Percentiles rank a stretch among this genome's conserved stretches.
Evolutionary conservation across 2,888 invertebrate genomes (phyloP).

Genomic region (Hydroisotoma schaefferi): DNA sequence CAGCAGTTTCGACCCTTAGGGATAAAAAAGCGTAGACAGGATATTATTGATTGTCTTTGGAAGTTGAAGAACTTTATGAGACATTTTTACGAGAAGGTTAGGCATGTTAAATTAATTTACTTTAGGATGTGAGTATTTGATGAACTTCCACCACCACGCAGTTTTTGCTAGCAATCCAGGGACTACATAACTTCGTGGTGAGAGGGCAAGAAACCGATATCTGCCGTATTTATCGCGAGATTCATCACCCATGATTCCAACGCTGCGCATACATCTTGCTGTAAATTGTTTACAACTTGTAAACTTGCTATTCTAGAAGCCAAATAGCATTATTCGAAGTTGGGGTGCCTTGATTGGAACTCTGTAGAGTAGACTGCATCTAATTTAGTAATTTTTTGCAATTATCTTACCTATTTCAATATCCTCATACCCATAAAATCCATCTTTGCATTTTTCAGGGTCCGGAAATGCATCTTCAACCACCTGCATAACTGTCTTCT

Average conservation of each 20-base stretch:
- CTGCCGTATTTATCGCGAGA: conserved; percentile 76
- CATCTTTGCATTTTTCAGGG: conserved; percentile 65
- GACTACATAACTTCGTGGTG: conserved; percentile 85
- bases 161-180: conserved; percentile 72
- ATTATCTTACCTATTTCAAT: conserved; percentile 72
- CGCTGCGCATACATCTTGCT: conserved; percentile 74
- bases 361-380: too few relatives aligned
- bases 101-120: too few relatives aligned
- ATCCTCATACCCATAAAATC: conserved; percentile 77
- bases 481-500: conserved; percentile 71
- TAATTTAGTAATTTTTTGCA: too few relatives aligned
- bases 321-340: too few relatives aligned
- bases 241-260: conserved; percentile 82
- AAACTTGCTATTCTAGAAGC: too few relatives aligned
- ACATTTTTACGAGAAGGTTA: too few relatives aligned
- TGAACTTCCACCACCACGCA: conserved; percentile 91
- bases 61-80: too few relatives aligned
- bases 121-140: conserved; percentile 72
- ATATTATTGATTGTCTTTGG: too few relatives aligned
- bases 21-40: too few relatives aligned
- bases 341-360: too few relatives aligned
- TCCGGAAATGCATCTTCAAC: conserved; percentile 67
- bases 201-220: conserved; percentile 91
- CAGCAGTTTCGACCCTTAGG: conserved; percentile 85
- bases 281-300: conserved; percentile 29